Conservation (phyloP, 2,113 vertebrate genomes). For the Carollia perspicillata region DNA sequence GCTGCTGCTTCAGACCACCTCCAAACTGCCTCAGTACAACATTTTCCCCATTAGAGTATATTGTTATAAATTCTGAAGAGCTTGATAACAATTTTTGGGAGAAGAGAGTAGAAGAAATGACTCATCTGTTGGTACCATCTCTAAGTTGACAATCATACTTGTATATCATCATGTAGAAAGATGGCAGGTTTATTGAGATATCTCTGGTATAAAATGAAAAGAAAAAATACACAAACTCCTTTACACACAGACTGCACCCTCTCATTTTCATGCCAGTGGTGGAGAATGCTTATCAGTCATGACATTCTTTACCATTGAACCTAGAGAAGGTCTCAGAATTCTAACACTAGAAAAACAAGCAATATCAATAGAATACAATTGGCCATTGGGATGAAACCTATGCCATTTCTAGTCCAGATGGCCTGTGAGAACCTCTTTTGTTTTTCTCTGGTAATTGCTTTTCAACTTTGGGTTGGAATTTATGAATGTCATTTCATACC, state of each 20-base stretch:
- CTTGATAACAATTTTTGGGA: not conserved
- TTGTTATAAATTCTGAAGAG: not conserved
- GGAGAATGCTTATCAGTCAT: not conserved
- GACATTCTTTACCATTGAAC: not conserved
- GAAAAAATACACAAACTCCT: not conserved
- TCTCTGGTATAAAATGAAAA: not conserved
- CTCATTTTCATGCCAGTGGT: not conserved
- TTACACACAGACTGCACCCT: not conserved
- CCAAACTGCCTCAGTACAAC: not conserved
- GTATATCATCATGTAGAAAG: not conserved
- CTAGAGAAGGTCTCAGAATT: not conserved
- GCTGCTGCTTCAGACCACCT: not conserved
- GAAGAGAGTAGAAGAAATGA: not conserved
- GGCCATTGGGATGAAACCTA: not conserved
- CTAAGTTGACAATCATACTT: not conserved
- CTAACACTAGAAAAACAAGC: not conserved
- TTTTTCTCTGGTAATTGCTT: not conserved
- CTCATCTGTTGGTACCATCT: not conserved
- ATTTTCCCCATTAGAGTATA: not conserved
- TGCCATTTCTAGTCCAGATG: not conserved
- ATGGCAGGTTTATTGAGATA: not conserved
- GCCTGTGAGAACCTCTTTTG: not conserved
- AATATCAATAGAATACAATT: not conserved
- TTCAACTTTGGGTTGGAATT: not conserved
- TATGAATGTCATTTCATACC: not conserved